Evolutionary conservation across 2,797 vertebrate species (phyloP).

Genomic region (Manis pentadactyla): DNA sequence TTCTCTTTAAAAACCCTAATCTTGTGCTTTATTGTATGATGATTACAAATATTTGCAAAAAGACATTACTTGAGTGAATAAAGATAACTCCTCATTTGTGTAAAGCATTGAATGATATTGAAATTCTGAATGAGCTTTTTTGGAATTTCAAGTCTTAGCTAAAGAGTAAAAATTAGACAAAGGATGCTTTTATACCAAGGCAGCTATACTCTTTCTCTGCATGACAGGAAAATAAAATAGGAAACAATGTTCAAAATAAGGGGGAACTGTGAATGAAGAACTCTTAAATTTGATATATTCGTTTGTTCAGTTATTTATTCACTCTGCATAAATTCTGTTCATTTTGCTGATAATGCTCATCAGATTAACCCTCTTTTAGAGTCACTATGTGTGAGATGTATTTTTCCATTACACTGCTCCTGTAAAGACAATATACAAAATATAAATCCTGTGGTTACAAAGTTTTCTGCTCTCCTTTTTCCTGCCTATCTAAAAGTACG

Average conservation of each 20-base stretch:
- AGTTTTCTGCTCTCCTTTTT: neutral
- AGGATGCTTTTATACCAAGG: neutral
- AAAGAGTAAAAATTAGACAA: neutral
- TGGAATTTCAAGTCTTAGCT: neutral
- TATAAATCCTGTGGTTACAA: neutral
- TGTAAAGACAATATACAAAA: neutral
- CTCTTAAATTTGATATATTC: neutral
- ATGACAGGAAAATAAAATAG: neutral
- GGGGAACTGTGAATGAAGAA: neutral
- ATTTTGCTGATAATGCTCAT: neutral
- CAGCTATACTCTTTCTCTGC: neutral
- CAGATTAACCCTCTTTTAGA: neutral
- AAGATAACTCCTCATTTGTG: neutral
- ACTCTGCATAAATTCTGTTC: neutral
- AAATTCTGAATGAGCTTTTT: slow-evolving; percentile 39
- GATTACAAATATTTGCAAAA: slow-evolving; percentile 17
- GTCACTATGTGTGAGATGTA: neutral
- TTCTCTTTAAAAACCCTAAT: neutral
- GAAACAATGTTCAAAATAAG: neutral
- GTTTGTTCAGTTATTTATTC: neutral
- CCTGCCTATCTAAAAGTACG: neutral
- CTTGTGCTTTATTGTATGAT: neutral
- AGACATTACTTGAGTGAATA: neutral
- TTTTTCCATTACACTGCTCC: neutral
- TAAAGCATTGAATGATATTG: neutral